Conservation (phyloP, 2,113 vertebrate species). For the Platycercus adscitus region DNA sequence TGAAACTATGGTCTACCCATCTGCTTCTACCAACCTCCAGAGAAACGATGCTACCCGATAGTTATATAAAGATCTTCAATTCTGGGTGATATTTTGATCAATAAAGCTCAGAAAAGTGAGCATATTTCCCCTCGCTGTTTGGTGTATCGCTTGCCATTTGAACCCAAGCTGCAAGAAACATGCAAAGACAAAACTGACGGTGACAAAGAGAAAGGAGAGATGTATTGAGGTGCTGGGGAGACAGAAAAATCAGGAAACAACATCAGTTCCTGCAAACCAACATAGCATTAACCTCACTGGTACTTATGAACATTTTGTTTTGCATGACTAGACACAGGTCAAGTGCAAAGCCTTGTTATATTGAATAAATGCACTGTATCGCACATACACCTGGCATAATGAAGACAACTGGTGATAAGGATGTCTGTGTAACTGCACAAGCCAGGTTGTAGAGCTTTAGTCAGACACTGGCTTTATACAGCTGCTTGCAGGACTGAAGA, state of each 20-base stretch:
- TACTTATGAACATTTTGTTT: not conserved
- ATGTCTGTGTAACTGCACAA: not conserved
- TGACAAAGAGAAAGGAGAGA: not conserved
- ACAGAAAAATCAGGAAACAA: not conserved
- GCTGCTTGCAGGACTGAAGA: not conserved
- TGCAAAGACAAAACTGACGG: not conserved
- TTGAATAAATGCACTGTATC: not conserved
- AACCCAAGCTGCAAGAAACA: not conserved
- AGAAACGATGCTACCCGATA: accelerated
- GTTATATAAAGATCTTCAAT: not conserved
- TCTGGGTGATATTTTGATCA: not conserved
- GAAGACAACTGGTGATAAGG: not conserved
- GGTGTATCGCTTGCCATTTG: not conserved
- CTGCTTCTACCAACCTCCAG: not conserved
- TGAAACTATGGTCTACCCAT: not conserved
- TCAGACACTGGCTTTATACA: not conserved
- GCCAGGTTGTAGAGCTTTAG: not conserved
- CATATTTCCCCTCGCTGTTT: accelerated
- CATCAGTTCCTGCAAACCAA: not conserved
- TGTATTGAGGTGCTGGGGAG: not conserved
- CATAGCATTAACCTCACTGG: not conserved
- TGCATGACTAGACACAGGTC: not conserved
- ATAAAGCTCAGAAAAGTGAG: not conserved
- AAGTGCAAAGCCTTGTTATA: not conserved
- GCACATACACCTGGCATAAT: not conserved